Evolutionary conservation across 2,888 invertebrate species (phyloP), one percentile per base, ranked within the genome.

Genomic region (Ennomos quercinarius): DNA sequence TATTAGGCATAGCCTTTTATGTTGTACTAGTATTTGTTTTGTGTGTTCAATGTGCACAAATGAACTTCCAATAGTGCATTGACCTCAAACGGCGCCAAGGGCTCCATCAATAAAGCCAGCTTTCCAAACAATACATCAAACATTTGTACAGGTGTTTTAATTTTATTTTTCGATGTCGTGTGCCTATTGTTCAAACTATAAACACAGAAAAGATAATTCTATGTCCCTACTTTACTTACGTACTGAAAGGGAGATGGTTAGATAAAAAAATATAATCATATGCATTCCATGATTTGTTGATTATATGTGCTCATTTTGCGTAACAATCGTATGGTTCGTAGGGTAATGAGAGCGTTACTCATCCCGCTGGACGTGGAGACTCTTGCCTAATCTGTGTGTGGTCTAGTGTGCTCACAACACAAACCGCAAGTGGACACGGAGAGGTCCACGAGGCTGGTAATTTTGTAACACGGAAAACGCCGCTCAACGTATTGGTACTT

Each of bases 281-380:
- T 62, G 64, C 61, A 61, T 49, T 64, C 57, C 67, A 73, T 69
- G 67, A 69, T 70, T 17, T 43, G 43, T 43, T 37, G 37, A 8
- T 38, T 27, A 11, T 12, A 40, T 40, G 34, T 35, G 48, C 11
- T 40, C 11, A 12, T 39, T 67, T 84, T 80, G 72, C 68, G 68
- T 74, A 81, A 81, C 67, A 57, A 67, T 69, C 36, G 56, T 75
- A 80, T 74, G 74, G 80, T 74, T 64, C 69, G 66, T 61, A 56
- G 72, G 72, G 70, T 78, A 79, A 76, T 71, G 71, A 61, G 74
- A 69, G 70, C 64, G 72, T 79, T 77, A 79, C 72, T 80, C 82
- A 81, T 83, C 76, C 73, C 72, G 67, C 55, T 47, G 43, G 46
- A 46, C 41, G 17, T 6, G 8, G 17, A 12, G 9, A 43, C 47